phyloP scores from a whole-genome alignment of 2,888 invertebrate genomes.

The Eristalis intricaria region DNA sequence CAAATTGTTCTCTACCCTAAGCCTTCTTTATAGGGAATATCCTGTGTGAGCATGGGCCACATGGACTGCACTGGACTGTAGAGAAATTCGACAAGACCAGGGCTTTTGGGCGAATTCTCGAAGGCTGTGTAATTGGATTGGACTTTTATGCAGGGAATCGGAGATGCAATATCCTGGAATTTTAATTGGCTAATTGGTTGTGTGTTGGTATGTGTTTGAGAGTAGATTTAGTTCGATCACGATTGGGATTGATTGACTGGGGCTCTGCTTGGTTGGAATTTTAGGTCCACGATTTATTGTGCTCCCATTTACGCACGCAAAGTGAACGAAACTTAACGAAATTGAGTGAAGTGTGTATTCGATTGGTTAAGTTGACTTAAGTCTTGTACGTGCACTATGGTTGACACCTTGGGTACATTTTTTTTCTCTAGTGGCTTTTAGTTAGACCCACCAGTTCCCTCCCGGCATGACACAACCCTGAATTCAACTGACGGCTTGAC shows the following conservation, averaged over 20 bases:
- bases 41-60: constrained; percentile 23
- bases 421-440: no score
- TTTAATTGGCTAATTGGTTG: constrained; percentile 57
- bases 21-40: constrained; percentile 54
- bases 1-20: constrained; percentile 56
- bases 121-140: constrained; percentile 60
- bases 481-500: constrained; percentile 9
- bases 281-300: no score
- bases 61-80: neutral
- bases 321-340: no score
- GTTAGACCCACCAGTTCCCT: neutral
- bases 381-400: no score
- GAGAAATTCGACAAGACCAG: constrained; percentile 6
- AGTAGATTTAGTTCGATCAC: neutral
- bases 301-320: no score
- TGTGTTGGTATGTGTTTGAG: neutral
- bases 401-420: no score
- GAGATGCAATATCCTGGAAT: constrained; percentile 58
- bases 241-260: neutral
- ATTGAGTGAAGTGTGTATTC: no score
- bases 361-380: no score
- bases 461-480: neutral
- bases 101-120: neutral
- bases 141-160: constrained; percentile 47
- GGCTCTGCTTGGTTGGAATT: no score